Evolutionary conservation across 1,140 invertebrate genomes (phyloP).

Genomic region (Microplitis demolitor): DNA sequence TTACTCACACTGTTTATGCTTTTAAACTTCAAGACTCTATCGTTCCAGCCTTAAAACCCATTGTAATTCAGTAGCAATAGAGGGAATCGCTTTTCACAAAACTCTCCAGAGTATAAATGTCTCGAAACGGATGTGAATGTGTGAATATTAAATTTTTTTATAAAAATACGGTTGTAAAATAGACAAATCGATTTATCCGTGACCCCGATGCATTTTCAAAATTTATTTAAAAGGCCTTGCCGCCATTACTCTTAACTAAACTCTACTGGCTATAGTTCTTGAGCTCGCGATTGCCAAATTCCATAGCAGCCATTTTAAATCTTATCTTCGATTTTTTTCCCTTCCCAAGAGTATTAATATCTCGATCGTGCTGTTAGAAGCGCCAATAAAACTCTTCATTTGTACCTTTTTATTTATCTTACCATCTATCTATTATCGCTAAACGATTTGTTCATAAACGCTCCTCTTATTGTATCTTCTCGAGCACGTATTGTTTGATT

Average conservation of each 20-base stretch:
- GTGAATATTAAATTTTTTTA: conserved; percentile 14
- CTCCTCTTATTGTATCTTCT: not conserved
- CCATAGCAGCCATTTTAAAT: not conserved
- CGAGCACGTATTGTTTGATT: conserved; percentile 8
- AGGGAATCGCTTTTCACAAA: conserved; percentile 26
- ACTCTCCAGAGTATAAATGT: not conserved
- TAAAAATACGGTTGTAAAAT: conserved; percentile 5
- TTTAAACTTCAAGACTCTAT: conserved; percentile 43
- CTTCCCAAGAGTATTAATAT: conserved; percentile 17
- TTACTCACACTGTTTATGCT: conserved; percentile 42
- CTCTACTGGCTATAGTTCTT: no score
- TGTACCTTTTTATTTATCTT: not conserved
- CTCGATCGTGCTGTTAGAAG: conserved; percentile 11
- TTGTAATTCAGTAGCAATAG: conserved; percentile 43
- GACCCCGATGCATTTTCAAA: conserved; percentile 36
- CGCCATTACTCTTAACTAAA: no score
- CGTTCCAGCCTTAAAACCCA: conserved; percentile 40
- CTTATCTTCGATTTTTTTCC: not conserved
- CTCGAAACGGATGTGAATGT: not conserved
- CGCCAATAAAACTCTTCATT: conserved; percentile 14
- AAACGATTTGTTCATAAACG: not conserved
- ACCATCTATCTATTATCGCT: not conserved
- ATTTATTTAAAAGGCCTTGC: conserved; percentile 34
- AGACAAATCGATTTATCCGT: conserved; percentile 38
- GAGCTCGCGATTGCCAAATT: conserved; percentile 18